Percentiles rank a stretch among this genome's conserved stretches.
Evolutionary conservation across 2,797 vertebrate species (phyloP).

Genomic region (Trichosurus vulpecula): DNA sequence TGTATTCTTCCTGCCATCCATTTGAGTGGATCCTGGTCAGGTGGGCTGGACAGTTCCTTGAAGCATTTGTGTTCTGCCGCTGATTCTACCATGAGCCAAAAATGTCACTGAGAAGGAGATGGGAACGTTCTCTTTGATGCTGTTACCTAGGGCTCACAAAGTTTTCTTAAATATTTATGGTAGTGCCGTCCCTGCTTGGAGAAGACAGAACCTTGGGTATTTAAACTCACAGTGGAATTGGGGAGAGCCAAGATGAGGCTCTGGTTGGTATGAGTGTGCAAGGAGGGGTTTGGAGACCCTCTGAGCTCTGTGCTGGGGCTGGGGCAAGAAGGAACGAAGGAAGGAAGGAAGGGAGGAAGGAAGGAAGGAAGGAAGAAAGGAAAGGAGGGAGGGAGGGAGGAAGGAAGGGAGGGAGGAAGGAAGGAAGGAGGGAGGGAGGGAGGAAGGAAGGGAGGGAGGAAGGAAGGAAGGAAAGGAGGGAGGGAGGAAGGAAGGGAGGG

Average conservation of each 20-base stretch:
- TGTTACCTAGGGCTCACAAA: not conserved
- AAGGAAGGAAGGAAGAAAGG: too few species aligned
- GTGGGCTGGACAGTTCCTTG: not conserved
- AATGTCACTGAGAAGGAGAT: not conserved
- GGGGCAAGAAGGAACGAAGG: not conserved
- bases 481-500: too few species aligned
- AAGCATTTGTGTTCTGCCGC: not conserved
- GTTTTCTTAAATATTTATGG: not conserved
- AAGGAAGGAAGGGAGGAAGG: too few species aligned
- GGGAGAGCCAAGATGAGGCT: not conserved
- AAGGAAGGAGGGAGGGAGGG: too few species aligned
- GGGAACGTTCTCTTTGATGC: not conserved
- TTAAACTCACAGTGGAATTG: not conserved
- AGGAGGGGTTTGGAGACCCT: not conserved
- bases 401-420: too few species aligned
- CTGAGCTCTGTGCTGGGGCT: not conserved
- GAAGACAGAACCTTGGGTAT: not conserved
- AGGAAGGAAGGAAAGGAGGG: too few species aligned
- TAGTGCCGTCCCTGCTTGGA: not conserved
- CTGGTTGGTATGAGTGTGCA: not conserved
- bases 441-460: too few species aligned
- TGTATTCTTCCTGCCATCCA: not conserved
- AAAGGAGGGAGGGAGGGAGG: too few species aligned
- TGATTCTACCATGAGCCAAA: not conserved
- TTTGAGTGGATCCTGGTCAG: not conserved